These are phyloP conservation scores for Thomomys bottae DNA, from an alignment of 2,113 vertebrate species.

Conservation along the genomic window DNA sequence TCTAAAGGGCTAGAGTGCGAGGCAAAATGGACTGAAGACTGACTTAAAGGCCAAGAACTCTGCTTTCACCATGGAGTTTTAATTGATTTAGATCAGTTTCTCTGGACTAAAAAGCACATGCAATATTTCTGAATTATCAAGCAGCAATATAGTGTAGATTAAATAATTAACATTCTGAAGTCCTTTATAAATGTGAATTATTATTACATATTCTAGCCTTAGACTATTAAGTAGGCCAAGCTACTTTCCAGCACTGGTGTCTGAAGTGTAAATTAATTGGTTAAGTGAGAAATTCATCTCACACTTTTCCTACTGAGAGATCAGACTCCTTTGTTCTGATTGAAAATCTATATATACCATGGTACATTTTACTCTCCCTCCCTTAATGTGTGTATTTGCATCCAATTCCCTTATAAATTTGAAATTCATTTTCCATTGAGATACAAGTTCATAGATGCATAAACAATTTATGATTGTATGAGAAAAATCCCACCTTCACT, in stretches of 20 bases:
- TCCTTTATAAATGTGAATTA: slow-evolving; percentile 71
- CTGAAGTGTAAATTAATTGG: slow-evolving; percentile 73
- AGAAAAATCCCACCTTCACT: neutral
- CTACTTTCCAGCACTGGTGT: slow-evolving; percentile 48
- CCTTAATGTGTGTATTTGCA: slow-evolving; percentile 53
- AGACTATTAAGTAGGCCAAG: slow-evolving; percentile 41
- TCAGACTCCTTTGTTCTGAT: slow-evolving; percentile 59
- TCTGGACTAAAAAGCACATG: slow-evolving; percentile 60
- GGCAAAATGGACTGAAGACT: slow-evolving; percentile 65
- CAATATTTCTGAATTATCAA: slow-evolving; percentile 74
- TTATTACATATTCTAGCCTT: slow-evolving; percentile 56
- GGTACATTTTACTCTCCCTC: slow-evolving; percentile 32
- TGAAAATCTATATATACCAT: slow-evolving; percentile 60
- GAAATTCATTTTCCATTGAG: slow-evolving; percentile 45
- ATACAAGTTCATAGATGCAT: neutral
- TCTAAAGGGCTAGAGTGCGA: slow-evolving; percentile 51
- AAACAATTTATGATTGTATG: slow-evolving; percentile 31
- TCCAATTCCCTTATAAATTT: slow-evolving; percentile 37
- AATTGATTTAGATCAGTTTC: slow-evolving; percentile 70
- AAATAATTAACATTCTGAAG: slow-evolving; percentile 78
- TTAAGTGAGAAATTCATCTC: slow-evolving; percentile 70
- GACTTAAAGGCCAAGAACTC: slow-evolving; percentile 68
- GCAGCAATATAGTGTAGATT: slow-evolving; percentile 60
- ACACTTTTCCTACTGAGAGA: slow-evolving; percentile 66
- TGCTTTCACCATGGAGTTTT: slow-evolving; percentile 72